Evolutionary conservation across 2,113 vertebrate species (phyloP), one percentile per base, ranked within the genome.

Genomic region (Sapajus apella): DNA sequence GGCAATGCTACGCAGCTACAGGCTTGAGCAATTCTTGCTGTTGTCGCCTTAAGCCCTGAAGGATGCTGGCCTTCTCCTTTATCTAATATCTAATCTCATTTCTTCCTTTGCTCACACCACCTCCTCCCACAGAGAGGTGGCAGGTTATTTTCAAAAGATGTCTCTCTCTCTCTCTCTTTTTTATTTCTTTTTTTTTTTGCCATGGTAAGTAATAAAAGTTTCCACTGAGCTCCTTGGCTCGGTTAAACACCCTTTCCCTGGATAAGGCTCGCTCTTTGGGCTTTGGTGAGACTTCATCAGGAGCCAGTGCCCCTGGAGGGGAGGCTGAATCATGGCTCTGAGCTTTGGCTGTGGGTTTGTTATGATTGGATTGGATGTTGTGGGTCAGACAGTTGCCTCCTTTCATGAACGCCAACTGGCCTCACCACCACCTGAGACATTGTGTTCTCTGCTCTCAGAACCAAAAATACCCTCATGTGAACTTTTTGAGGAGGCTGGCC

Each of bases 151-250:
- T 85, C 87, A 93, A 77, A 75, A 90, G 82, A 21, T 21, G 23
- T 66, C 30, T 32, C 0, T 77, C 52, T 32, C 40, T 35, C 45
- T 43, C 43, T 43, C 43, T 43, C 5, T 81, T 30, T 12, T 66
- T 77, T 75, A 27, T n/a, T 58, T n/a, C 66, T 75, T 40, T 91
- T 58, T 35, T 73, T 75, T 40, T 91, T 47, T 27, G 32, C 85
- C 68, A 37, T 23, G 91, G 94, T 81, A 66, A 70, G 27, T 72
- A 93, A 45, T 95, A 68, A 95, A 97, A 93, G 70, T 97, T 95
- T 90, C 97, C 92, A 84, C 43, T 82, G 87, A 87, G 92, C 58
- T 64, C 27, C 27, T 89, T 77, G 80, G 95, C 80, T 2, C 43
- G 55, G 43, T 73, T 37, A n/a, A 73, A 75, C 0, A 17, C 20